Evolutionary conservation across 37 sponge, comb jelly and placozoan genomes (phyloP), one percentile per base, ranked within the genome.

Genomic region (Halichondria panicea): DNA sequence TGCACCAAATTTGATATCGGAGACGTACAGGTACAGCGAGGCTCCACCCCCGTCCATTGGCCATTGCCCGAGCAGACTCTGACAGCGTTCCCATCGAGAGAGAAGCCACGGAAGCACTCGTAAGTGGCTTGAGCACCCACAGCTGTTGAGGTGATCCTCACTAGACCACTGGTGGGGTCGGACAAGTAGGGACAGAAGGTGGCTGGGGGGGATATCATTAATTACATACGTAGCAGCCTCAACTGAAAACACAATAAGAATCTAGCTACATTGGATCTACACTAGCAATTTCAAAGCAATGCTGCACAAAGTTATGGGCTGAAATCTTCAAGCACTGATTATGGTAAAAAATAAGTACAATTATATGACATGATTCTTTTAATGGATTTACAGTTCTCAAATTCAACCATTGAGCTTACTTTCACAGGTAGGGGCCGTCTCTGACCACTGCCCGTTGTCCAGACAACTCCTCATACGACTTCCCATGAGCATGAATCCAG

Each of bases 61-160:
- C 79, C 79, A 78, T 46, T 86, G 25, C 66, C 9, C 39, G 71
- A 74, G 55, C 87, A 86, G 13, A 53, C 34, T 61, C 81, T 50
- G 21, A 71, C 37, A 1, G 2, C 25, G 12, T 37, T 15, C 7
- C 78, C 83, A 7, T 13, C 38, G 21, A 88, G 57, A 7, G 6
- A 50, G 59, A 74, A 81, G 33, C 88, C 88, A 45, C 22, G 28
- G 43, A 54, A 48, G 58, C 88, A 88, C 15, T 27, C 41, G 63
- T 88, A 81, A 7, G 43, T 53, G 0, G 68, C 87, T 4, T 30
- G 42, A 31, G 66, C 56, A 0, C 87, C 87, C 52, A 65, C 21
- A 39, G 60, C 25, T 1, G 59, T 63, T 3, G 4, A 3, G 9
- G 50, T 64, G 55, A 56, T 45, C 1, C 7, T 52, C 15, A 88